A percentile compares a stretch with the other conserved stretches of the same genome.
Evolutionary conservation across 2,113 vertebrate species (phyloP).

Genomic region (Eretmochelys imbricata): DNA sequence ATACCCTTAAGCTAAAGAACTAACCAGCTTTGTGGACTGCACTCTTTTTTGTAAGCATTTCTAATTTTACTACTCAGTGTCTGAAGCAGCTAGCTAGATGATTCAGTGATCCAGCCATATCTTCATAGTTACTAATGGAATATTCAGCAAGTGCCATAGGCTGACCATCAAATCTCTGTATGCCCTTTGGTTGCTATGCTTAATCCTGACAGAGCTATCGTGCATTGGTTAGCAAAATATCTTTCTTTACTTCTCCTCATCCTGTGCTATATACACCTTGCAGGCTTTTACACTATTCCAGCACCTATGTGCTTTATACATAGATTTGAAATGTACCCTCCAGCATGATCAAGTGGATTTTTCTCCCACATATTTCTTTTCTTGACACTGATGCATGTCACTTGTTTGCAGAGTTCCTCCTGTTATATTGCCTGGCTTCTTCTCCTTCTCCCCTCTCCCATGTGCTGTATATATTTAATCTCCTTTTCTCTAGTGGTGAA

Average conservation of each 20-base stretch:
- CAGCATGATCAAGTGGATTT: not conserved
- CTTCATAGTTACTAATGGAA: not conserved
- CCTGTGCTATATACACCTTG: not conserved
- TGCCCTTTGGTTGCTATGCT: not conserved
- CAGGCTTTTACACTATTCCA: constrained; percentile 12
- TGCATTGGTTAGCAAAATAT: constrained; percentile 19
- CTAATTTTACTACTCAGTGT: not conserved
- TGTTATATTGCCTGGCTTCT: not conserved
- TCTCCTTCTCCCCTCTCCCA: not conserved
- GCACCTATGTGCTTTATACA: not conserved
- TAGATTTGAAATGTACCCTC: not conserved
- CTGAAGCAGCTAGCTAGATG: not conserved
- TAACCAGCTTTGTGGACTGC: not conserved
- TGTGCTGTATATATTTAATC: not conserved
- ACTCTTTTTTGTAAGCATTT: not conserved
- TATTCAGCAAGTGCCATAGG: not conserved
- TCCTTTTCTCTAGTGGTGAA: constrained; percentile 13
- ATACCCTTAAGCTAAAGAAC: not conserved
- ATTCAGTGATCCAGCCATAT: not conserved
- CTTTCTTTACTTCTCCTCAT: not conserved
- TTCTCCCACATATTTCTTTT: not conserved
- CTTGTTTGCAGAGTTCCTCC: not conserved
- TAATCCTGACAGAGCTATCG: not conserved
- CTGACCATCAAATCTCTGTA: not conserved
- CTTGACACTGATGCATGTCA: not conserved